Evolutionary conservation across 2,888 invertebrate species (phyloP), one percentile per base, ranked within the genome.

Genomic region (Sthenelais limicola): DNA sequence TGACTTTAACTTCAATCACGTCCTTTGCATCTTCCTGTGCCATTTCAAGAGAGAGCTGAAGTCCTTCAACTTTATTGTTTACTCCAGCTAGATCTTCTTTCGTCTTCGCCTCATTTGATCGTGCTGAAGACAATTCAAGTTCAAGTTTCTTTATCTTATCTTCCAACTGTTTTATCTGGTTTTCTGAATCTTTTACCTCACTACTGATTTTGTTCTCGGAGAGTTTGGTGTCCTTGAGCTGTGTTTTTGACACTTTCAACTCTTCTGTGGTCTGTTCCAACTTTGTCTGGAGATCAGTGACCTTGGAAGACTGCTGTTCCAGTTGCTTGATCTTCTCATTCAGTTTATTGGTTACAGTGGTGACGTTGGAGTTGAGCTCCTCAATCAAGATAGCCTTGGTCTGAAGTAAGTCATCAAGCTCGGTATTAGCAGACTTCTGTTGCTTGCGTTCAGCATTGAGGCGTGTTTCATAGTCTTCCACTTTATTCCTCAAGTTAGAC

Each of bases 191-290:
- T 26, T 28, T 43, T 5, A 56, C 2, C 18, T 56, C 3, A 2
- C n/a, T 30, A n/a, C n/a, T n/a, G n/a, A n/a, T n/a, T n/a, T n/a
- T n/a, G n/a, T n/a, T n/a, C 21, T 56, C 56, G 4, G 56, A 33
- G 2, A 70, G 18, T 51, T 47, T 30, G 26, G 18, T 26, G 62
- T 47, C 21, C 72, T 18, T 62, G 12, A 74, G 33, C 52, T 75
- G 72, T 49, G 68, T 51, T 32, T 71, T 74, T 7, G 73, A 54
- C 52, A 73, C 70, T 26, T 68, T 66, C n/a, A 73, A 28, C 62
- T 78, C 75, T 24, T 56, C 75, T 0, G 68, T 73, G 33, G 72
- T 74, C 30, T 69, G 68, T 48, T 77, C 74, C 28, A 77, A n/a
- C n/a, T 73, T 56, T 49, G 68, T 72, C 52, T 80, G 73, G 0